Conservation (phyloP, 2,797 vertebrate species). For the Bucorvus abyssinicus region DNA sequence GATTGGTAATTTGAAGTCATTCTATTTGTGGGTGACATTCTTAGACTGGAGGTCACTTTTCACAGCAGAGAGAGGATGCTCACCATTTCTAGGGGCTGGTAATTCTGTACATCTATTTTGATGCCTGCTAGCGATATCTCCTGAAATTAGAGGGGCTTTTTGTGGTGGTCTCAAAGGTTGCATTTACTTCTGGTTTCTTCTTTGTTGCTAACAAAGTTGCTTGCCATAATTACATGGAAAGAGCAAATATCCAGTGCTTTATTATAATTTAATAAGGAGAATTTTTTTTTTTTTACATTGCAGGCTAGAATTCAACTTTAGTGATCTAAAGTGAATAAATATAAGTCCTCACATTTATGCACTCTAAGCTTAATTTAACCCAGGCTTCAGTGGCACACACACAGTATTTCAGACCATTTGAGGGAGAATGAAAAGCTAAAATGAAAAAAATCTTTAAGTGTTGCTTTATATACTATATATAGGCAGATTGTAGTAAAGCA, state of each 20-base stretch:
- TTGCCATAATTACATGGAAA: not conserved
- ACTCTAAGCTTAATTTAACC: not conserved
- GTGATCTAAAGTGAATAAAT: not conserved
- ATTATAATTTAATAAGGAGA: not conserved
- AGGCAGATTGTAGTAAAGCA: not conserved
- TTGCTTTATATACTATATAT: not conserved
- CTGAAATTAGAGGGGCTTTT: not conserved
- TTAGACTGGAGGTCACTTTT: not conserved
- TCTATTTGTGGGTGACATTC: not conserved
- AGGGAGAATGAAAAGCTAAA: not conserved
- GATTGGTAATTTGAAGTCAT: not conserved
- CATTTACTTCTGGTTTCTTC: not conserved
- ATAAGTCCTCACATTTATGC: not conserved
- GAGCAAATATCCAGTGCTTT: not conserved
- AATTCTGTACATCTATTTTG: not conserved
- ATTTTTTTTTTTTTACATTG: not conserved
- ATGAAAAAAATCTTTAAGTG: not conserved
- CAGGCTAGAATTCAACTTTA: not conserved
- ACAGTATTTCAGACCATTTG: not conserved
- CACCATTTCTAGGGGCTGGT: not conserved
- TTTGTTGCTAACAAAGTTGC: not conserved
- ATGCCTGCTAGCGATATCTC: not conserved
- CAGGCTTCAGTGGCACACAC: not conserved
- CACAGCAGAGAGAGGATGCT: not conserved
- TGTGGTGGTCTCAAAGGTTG: not conserved